Conservation (phyloP, 1,140 invertebrate genomes). For the Papilio xuthus region DNA sequence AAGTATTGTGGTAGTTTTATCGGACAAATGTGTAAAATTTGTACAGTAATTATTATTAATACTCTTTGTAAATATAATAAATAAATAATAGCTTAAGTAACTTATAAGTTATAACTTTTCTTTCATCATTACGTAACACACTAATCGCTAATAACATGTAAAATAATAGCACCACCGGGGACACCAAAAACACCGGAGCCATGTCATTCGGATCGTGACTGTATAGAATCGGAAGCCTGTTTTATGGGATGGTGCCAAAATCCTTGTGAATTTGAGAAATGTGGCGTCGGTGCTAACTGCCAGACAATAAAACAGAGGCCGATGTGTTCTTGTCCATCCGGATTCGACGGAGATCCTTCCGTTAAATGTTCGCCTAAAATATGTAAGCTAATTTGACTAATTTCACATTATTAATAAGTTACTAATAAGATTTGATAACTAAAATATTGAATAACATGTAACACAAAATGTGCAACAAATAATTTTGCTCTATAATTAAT, state of each 20-base stretch:
- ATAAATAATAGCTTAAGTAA: too few relatives aligned
- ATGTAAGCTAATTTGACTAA: constrained; percentile 83
- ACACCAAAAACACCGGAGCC: constrained; percentile 85
- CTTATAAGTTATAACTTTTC: constrained; percentile 45
- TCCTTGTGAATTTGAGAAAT: constrained; percentile 88
- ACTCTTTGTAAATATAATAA: constrained; percentile 62
- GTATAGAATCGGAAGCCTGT: constrained; percentile 88
- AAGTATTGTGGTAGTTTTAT: constrained; percentile 64
- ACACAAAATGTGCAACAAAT: not conserved
- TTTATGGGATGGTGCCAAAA: constrained; percentile 88
- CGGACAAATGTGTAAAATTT: constrained; percentile 71
- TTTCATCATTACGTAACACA: constrained; percentile 62
- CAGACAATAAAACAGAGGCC: constrained; percentile 88
- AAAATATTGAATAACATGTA: not conserved
- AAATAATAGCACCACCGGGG: constrained; percentile 85
- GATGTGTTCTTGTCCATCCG: constrained; percentile 88
- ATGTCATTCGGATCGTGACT: constrained; percentile 88
- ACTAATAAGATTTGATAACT: not conserved
- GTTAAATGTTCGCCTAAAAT: constrained; percentile 87
- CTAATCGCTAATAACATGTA: constrained; percentile 77
- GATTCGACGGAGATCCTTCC: constrained; percentile 89
- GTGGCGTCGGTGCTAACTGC: constrained; percentile 86
- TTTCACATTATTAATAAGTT: constrained; percentile 38
- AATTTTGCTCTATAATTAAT: not conserved
- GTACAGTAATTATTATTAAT: constrained; percentile 39